Base-by-base conservation (phyloP, 2,113 vertebrate species). In the Tylochromis polylepis region DNA sequence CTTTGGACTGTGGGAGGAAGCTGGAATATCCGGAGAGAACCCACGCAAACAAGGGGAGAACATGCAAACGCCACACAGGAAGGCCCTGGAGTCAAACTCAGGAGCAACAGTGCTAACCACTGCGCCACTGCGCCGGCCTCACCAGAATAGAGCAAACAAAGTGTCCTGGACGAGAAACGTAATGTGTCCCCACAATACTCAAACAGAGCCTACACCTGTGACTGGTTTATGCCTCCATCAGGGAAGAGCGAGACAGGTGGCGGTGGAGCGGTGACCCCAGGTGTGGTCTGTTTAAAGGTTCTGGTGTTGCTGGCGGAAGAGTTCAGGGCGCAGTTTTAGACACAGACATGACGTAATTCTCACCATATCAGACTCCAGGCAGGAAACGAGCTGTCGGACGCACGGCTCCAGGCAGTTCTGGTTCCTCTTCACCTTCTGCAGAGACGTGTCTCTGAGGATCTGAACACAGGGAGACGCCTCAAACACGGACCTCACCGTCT, bases 321-420 rank as follows among this genome's bases (percentile, higher is more conserved):
- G n/a, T 70, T 70, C n/a, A 70, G n/a, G n/a, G 8, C 5, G 2
- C 3, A 11, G 20, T 67, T 72, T 43, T 16, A 46, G 38, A 43
- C 2, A 27, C 24, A 20, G 2, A 51, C 24, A 6, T 31, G 5
- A 9, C 7, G 4, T 34, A 29, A 22, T 1, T 27, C 97, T 90
- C 93, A 99, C 99, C 97, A 98, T 97, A 10, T 98, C 97, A 5
- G 98, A 97, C 96, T 99, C 98, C 65, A 99, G 95, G 80, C 98
- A 99, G 91, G 99, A 99, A 85, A 99, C 98, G 11, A 99, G 96
- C 96, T 99, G 98, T 57, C 99, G 97, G 81, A 99, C 97, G 87
- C 99, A 99, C 2, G 99, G 99, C 95, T 99, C 99, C 93, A 99
- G 93, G 85, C 99, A 99, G 95, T 98, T 99, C 96, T 99, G 98